phyloP scores from a whole-genome alignment of 2,888 invertebrate genomes.

The Leptura quadrifasciata region DNA sequence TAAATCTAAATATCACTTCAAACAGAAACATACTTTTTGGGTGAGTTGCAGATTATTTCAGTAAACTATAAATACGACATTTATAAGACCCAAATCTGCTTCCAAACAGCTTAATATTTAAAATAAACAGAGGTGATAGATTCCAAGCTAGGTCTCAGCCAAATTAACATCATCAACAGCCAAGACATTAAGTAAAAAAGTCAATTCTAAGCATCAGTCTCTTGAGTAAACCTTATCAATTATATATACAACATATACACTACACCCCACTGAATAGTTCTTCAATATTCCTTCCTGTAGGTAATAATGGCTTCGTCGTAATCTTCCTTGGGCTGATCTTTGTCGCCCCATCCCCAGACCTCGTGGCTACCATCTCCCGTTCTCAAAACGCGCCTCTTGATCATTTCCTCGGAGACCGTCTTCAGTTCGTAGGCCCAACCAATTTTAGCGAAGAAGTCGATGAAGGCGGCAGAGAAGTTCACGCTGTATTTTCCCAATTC shows the following conservation, averaged over 20 bases:
- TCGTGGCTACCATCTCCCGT: slow-evolving; percentile 79
- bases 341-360: slow-evolving; percentile 89
- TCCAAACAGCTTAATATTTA: background rate
- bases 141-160: background rate
- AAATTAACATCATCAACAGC: slow-evolving; percentile 18
- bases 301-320: slow-evolving; percentile 66
- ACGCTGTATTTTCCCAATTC: slow-evolving; percentile 70
- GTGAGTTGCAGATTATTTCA: background rate
- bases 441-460: slow-evolving; percentile 85
- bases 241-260: slow-evolving; percentile 25
- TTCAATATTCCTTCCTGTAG: slow-evolving; percentile 59
- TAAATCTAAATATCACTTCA: slow-evolving; percentile 31
- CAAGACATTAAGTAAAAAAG: slow-evolving; percentile 39
- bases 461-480: slow-evolving; percentile 87
- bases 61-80: background rate
- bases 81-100: background rate
- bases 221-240: slow-evolving; percentile 24
- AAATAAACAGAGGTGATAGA: background rate
- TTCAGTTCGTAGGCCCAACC: slow-evolving; percentile 90
- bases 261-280: slow-evolving; percentile 1
- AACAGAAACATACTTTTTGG: slow-evolving; percentile 19
- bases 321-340: slow-evolving; percentile 76
- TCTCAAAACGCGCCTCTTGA: slow-evolving; percentile 76
- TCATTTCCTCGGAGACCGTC: slow-evolving; percentile 77
- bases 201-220: slow-evolving; percentile 27